phyloP scores from a whole-genome alignment of 2,797 vertebrate species.

The Thamnophis elegans region DNA sequence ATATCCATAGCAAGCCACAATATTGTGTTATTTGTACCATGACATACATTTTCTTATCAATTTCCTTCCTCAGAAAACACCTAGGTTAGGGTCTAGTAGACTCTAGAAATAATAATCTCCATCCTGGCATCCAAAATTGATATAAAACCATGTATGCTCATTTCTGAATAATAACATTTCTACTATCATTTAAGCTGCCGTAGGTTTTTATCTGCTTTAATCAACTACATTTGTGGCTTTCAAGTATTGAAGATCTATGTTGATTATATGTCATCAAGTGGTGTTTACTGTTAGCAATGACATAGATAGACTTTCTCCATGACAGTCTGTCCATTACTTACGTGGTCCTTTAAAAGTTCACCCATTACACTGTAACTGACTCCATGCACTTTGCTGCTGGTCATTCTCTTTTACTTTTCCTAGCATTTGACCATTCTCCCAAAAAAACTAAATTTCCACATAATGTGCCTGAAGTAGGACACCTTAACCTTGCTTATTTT shows the following conservation, averaged over 20 bases:
- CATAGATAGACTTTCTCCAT: too few species aligned
- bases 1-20: neutral
- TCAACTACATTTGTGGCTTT: neutral
- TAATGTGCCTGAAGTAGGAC: too few species aligned
- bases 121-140: neutral
- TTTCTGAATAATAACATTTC: neutral
- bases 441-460: too few species aligned
- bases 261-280: neutral
- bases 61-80: neutral
- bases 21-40: neutral
- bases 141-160: neutral
- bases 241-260: neutral
- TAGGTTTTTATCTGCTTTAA: neutral
- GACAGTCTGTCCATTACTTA: too few species aligned
- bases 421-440: too few species aligned
- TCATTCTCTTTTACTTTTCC: too few species aligned
- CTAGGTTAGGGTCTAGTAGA: neutral
- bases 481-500: too few species aligned
- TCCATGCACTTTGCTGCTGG: too few species aligned
- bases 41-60: neutral
- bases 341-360: too few species aligned
- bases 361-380: too few species aligned
- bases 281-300: too few species aligned
- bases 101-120: neutral
- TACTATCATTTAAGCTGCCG: too few species aligned